Percentiles rank a stretch among this genome's conserved stretches.
Evolutionary conservation across 2,113 vertebrate species (phyloP).

Genomic region (Puma concolor): DNA sequence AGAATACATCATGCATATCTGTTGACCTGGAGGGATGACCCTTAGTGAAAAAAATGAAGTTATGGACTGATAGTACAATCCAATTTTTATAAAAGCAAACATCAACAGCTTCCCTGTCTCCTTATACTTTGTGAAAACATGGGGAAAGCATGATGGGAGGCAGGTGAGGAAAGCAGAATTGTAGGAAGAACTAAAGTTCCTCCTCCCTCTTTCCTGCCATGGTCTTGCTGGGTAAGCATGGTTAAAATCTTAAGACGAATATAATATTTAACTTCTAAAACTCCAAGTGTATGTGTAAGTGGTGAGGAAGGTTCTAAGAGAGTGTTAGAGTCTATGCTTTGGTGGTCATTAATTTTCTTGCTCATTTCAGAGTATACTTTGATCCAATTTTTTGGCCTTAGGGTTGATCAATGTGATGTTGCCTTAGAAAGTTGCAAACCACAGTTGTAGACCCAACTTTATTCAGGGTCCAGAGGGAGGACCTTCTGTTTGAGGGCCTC

Average conservation of each 20-base stretch:
- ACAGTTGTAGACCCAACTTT: background rate
- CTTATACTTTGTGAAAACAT: background rate
- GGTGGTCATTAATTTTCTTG: background rate
- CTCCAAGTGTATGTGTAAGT: background rate
- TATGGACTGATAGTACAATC: background rate
- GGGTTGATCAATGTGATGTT: background rate
- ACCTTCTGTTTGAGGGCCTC: background rate
- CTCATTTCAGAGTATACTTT: background rate
- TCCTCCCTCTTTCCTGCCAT: background rate
- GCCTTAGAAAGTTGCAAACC: background rate
- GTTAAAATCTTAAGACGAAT: background rate
- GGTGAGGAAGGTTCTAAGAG: background rate
- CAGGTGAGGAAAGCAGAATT: background rate
- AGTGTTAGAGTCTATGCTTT: background rate
- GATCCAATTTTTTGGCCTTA: background rate
- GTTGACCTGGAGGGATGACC: background rate
- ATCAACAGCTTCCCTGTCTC: background rate
- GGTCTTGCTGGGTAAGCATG: background rate
- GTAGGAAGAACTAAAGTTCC: background rate
- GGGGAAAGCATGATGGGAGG: background rate
- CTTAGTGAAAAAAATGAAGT: slow-evolving; percentile 7
- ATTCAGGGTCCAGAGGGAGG: background rate
- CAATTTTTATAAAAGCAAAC: background rate
- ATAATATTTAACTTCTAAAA: background rate
- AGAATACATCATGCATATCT: background rate